A percentile compares a stretch with the other conserved stretches of the same genome.
Conservation (phyloP, 2,797 vertebrate species). For the Hippocampus kuda region DNA sequence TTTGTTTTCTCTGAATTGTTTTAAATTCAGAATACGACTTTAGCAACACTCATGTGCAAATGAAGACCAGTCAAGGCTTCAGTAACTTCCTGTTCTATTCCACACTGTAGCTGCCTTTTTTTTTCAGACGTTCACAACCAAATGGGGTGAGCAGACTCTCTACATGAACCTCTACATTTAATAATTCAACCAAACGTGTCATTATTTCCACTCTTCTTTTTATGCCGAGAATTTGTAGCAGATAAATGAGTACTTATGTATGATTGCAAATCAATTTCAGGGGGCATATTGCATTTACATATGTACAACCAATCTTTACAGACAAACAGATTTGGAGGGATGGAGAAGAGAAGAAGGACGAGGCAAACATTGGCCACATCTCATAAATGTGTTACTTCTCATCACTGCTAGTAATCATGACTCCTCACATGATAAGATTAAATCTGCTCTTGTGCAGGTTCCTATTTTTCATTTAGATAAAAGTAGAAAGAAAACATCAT, state of each 20-base stretch:
- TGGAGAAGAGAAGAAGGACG: not conserved
- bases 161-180: constrained; percentile 12
- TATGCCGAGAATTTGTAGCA: constrained; percentile 4
- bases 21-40: not conserved
- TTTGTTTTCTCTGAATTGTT: not conserved
- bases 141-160: constrained; percentile 1
- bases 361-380: not conserved
- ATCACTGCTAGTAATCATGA: not conserved
- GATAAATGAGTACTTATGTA: not conserved
- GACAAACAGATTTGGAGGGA: not conserved
- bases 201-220: constrained; percentile 10
- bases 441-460: constrained; percentile 3
- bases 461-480: constrained; percentile 27
- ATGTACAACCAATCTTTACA: not conserved
- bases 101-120: not conserved
- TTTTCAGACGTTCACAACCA: not conserved
- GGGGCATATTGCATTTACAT: not conserved
- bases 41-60: too few species aligned
- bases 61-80: too few species aligned
- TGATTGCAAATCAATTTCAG: constrained; percentile 1
- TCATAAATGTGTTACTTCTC: not conserved
- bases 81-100: not conserved
- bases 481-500: constrained; percentile 24
- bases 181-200: constrained; percentile 3
- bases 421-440: not conserved